Evolutionary conservation across 2,113 vertebrate species (phyloP).

Genomic region (Bos javanicus): DNA sequence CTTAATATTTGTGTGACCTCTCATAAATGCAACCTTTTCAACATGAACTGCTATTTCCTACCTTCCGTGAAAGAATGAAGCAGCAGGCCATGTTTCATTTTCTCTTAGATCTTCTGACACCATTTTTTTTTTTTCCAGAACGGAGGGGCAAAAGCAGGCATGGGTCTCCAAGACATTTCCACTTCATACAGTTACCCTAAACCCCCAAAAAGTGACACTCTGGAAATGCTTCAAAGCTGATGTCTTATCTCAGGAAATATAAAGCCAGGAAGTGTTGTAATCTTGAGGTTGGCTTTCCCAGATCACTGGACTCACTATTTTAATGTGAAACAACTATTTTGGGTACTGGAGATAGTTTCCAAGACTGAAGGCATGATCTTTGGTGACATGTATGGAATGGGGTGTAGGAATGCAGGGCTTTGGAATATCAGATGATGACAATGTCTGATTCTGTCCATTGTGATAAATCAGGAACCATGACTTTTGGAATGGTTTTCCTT

Average conservation of each 20-base stretch:
- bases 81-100: background rate
- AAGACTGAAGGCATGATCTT: background rate
- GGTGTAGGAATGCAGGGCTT: background rate
- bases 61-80: background rate
- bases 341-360: background rate
- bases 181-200: background rate
- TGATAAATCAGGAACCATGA: background rate
- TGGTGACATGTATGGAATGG: background rate
- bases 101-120: background rate
- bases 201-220: background rate
- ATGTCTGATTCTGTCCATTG: background rate
- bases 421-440: background rate
- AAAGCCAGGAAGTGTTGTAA: background rate
- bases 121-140: background rate
- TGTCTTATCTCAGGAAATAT: background rate
- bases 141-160: background rate
- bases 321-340: background rate
- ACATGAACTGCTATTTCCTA: background rate
- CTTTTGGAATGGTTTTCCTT: rapidly evolving
- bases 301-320: background rate
- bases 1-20: background rate
- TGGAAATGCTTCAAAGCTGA: background rate
- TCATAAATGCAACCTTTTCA: background rate
- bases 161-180: background rate
- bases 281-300: background rate